Conservation (phyloP, 2,797 vertebrate species). For the Lacerta agilis region DNA sequence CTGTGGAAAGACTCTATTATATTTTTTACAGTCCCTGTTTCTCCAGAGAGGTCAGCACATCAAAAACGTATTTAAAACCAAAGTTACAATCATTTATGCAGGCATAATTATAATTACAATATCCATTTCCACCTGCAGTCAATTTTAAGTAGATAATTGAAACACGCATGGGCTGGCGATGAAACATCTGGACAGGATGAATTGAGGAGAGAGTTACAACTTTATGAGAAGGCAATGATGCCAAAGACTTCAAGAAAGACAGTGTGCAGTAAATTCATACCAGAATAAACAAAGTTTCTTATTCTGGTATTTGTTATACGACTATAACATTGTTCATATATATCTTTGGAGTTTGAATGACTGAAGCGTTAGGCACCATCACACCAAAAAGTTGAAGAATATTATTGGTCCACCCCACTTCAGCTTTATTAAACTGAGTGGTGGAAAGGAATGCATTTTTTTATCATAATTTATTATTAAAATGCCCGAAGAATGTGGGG, state of each 20-base stretch:
- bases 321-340: not conserved
- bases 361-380: not conserved
- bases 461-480: too few relatives aligned
- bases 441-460: too few relatives aligned
- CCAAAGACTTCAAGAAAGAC: conserved; percentile 15
- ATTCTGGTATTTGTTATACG: not conserved
- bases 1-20: conserved; percentile 24
- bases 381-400: not conserved
- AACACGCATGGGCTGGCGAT: conserved; percentile 48
- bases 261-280: not conserved
- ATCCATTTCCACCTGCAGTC: conserved; percentile 62
- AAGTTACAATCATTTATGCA: conserved; percentile 61
- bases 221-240: not conserved
- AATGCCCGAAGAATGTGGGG: not conserved
- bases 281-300: not conserved
- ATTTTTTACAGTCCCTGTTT: conserved; percentile 28
- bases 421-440: not conserved
- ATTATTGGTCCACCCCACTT: not conserved
- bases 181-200: conserved; percentile 59
- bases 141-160: conserved; percentile 60
- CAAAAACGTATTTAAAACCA: conserved; percentile 53
- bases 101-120: conserved; percentile 55
- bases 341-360: not conserved
- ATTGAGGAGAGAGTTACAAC: conserved; percentile 40
- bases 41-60: conserved; percentile 36